A percentile compares a stretch with the other conserved stretches of the same genome.
phyloP scores from a whole-genome alignment of 2,797 vertebrate species.

The Percopsis omiscomaycus region DNA sequence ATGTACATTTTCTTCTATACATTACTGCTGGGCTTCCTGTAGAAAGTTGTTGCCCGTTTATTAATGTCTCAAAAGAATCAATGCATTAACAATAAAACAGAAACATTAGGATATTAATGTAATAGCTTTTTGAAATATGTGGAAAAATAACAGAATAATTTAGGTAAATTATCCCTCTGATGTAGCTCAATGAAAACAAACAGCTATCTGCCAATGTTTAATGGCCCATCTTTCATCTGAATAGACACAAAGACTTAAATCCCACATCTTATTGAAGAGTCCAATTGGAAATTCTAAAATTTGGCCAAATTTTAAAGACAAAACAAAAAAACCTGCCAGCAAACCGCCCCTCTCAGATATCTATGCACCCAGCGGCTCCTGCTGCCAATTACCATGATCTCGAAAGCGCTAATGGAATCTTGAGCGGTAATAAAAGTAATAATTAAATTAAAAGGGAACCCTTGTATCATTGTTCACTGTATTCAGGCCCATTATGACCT shows the following conservation, averaged over 20 bases:
- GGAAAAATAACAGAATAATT: constrained; percentile 69
- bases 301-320: constrained; percentile 73
- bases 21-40: no score
- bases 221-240: constrained; percentile 76
- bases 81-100: not conserved
- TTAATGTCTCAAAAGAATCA: not conserved
- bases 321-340: constrained; percentile 63
- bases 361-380: constrained; percentile 72
- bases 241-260: constrained; percentile 76
- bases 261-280: constrained; percentile 66
- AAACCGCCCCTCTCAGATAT: constrained; percentile 70
- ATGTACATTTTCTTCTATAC: no score
- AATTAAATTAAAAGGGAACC: constrained; percentile 69
- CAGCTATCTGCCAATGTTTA: constrained; percentile 68
- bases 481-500: constrained; percentile 69
- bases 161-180: constrained; percentile 78
- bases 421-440: constrained; percentile 76
- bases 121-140: constrained; percentile 39
- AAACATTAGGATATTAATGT: not conserved
- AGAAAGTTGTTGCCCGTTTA: no score
- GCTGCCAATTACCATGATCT: constrained; percentile 72
- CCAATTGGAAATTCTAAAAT: constrained; percentile 73
- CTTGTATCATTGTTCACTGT: constrained; percentile 67
- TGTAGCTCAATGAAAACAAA: constrained; percentile 75
- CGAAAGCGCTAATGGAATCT: constrained; percentile 79